Base-by-base conservation (phyloP, 1,140 invertebrate species). In the Psix sp. region DNA sequence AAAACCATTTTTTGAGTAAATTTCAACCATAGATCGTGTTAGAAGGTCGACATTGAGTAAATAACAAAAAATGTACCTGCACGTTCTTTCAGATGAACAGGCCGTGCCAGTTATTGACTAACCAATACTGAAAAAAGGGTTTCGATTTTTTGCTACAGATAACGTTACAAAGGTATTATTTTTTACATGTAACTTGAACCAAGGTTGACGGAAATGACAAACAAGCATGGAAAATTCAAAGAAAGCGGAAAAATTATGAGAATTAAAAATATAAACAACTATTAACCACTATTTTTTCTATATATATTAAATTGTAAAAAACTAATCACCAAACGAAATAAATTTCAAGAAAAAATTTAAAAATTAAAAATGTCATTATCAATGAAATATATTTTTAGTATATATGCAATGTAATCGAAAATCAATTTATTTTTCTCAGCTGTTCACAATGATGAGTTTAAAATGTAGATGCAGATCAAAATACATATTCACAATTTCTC, bases 121-220 rank as follows among this genome's bases (percentile, higher is more conserved):
- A 20, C 17, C 31, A 24, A 45, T 40, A 26, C 6, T 24, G 56
- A 70, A 76, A 76, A 78, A 78, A 57, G 71, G 56, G 71, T 74
- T 76, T 70, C 59, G 24, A 43, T 77, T 75, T 77, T 77, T 75
- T 68, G 45, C 49, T 39, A 5, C 36, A 20, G 20, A 10, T 40
- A 20, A 51, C 36, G n/a, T 21, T 54, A 54, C 29, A 40, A 54
- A 36, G 14, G 14, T 14, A 24, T 16, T 10, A 42, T 43, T 72
- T 57, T 56, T 63, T 33, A 40, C 18, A 18, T 20, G n/a, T n/a
- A 31, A 15, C 39, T 40, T 26, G 9, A 29, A 0, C 15, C 56
- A 60, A 70, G 54, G 66, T 60, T 70, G 52, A 52, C 52, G 46
- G 54, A 70, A 60, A 70, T 35, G 40, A 10, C 11, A 14, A 0